Evolutionary conservation across 2,797 vertebrate genomes (phyloP).

Genomic region (Salmo trutta): DNA sequence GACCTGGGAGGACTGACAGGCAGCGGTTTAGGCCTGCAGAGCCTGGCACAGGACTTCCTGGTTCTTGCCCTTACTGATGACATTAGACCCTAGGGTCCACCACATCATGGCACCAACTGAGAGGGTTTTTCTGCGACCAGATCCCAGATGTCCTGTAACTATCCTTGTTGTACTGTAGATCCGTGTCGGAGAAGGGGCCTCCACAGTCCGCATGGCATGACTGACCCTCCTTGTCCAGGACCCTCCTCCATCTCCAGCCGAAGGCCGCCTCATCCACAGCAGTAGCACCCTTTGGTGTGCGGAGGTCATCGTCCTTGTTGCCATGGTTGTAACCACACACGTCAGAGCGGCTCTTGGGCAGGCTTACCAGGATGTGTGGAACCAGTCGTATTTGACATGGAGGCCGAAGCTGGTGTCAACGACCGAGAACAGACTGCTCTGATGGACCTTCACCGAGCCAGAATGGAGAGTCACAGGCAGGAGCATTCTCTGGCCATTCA

Average conservation of each 20-base stretch:
- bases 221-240: constrained; percentile 33
- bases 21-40: constrained; percentile 55
- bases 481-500: background rate
- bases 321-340: constrained; percentile 61
- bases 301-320: constrained; percentile 56
- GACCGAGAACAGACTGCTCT: background rate
- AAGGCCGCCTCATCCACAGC: background rate
- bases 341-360: background rate
- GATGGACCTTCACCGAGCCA: background rate
- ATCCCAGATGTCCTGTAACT: constrained; percentile 4
- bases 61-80: constrained; percentile 58
- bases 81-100: constrained; percentile 46
- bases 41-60: constrained; percentile 53
- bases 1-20: constrained; percentile 55
- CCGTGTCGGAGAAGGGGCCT: constrained; percentile 38
- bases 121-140: constrained; percentile 55
- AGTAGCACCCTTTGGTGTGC: background rate
- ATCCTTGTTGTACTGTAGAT: constrained; percentile 23
- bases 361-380: background rate
- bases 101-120: constrained; percentile 45
- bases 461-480: background rate
- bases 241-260: constrained; percentile 69
- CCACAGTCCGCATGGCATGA: constrained; percentile 35
- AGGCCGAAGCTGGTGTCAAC: background rate
- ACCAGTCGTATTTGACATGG: background rate